Base-by-base conservation (phyloP, 2,888 invertebrate species). In the Protodeltote pygarga region DNA sequence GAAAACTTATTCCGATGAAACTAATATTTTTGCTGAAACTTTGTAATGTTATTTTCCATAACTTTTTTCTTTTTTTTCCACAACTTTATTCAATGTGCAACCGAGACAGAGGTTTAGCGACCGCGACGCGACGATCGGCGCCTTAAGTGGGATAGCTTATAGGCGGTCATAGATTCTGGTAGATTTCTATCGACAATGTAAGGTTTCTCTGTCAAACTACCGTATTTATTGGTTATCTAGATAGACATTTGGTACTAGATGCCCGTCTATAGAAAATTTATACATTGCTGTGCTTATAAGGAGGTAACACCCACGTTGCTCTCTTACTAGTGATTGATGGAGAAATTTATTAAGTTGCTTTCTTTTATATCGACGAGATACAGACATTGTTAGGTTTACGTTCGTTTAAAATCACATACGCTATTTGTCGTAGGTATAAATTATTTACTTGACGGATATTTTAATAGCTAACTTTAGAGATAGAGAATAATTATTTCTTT, bases 201-300 rank as follows among this genome's bases (percentile, higher is more conserved):
- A 51, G 16, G 47, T 63, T 64, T 64, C 52, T 3, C 61, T 61
- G 47, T 61, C 61, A 37, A 44, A 51, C 39, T 27, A 21, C 47
- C 40, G 21, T 64, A 52, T 61, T 63, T 63, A 61, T 58, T 33
- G 37, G 11, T 40, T n/a, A 55, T 61, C 8, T 41, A 29, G 25
- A 24, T 8, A 19, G 37, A 20, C 27, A 15, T 15, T 8, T 60
- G 52, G 53, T 31, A 46, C 27, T 33, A 37, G 27, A 52, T 20
- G 42, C 29, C 20, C 21, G 37, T 19, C 40, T 41, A 19, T 5
- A 34, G 23, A 17, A n/a, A 1, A 13, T 38, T 25, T 34, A 15
- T 21, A 9, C 21, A 34, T 11, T 16, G n/a, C 5, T 0, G 5
- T 3, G 15, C 1, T 19, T 57, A 14, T 57, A 60, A 34, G 42